These are phyloP conservation scores for Lithodes maja DNA, from an alignment of 2,888 invertebrate species.

Conservation along the genomic window DNA sequence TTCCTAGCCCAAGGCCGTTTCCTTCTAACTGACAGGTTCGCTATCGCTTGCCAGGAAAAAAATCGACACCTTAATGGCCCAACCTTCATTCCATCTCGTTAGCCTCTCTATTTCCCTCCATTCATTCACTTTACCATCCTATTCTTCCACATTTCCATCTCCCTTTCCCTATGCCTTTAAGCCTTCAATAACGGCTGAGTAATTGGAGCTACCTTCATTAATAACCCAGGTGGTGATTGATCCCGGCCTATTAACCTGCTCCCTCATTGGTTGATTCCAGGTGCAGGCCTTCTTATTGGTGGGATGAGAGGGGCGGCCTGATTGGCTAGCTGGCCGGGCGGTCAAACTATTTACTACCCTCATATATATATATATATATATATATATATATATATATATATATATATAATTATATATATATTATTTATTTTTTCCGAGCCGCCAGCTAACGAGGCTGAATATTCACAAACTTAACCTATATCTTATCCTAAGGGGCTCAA, in stretches of 20 bases:
- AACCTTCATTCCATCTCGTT: neutral
- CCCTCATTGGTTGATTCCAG: neutral
- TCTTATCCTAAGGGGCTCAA: no score
- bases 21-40: no score
- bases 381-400: slow-evolving; percentile 33
- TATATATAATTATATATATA: slow-evolving; percentile 41
- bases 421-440: neutral
- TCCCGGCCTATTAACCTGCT: neutral
- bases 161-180: neutral
- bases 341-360: neutral
- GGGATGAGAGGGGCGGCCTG: neutral
- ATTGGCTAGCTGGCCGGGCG: neutral
- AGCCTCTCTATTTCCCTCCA: neutral
- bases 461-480: no score
- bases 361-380: slow-evolving; percentile 29
- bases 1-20: no score
- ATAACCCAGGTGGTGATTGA: neutral
- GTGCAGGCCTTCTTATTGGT: neutral
- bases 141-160: neutral
- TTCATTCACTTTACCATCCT: neutral
- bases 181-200: neutral
- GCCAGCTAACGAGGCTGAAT: no score
- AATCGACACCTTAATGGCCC: neutral
- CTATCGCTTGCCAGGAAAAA: no score
- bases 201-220: neutral